A percentile compares a stretch with the other conserved stretches of the same genome.
Conservation (phyloP, 2,113 vertebrate genomes). For the Pagrus major region DNA sequence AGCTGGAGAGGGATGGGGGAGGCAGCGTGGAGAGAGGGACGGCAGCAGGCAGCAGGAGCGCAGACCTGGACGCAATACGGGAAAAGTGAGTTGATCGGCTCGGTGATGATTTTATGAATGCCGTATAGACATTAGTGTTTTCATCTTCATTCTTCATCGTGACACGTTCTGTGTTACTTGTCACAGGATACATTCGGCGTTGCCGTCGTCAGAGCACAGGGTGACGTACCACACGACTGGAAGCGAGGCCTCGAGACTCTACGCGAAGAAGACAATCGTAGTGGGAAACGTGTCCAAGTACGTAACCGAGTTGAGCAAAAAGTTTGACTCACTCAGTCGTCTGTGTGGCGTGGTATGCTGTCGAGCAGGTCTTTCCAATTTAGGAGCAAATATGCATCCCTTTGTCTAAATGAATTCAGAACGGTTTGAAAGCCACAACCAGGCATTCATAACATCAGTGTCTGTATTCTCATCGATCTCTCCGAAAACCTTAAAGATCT, state of each 20-base stretch:
- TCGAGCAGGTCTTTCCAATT: not conserved
- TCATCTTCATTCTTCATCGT: not conserved
- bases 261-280: conserved; percentile 98
- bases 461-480: not conserved
- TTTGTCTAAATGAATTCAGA: not conserved
- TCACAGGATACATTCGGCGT: conserved; percentile 89
- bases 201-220: conserved; percentile 85
- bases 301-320: conserved; percentile 2
- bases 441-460: not conserved
- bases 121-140: not conserved
- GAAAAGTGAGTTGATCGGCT: conserved; percentile 81
- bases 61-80: conserved; percentile 87
- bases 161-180: conserved; percentile 40
- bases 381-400: not conserved
- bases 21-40: conserved; percentile 83
- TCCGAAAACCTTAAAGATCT: not conserved
- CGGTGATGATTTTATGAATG: not conserved
- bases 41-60: conserved; percentile 82
- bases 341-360: not conserved
- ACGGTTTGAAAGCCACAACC: not conserved
- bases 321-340: not conserved
- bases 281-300: conserved; percentile 99
- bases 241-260: conserved; percentile 93
- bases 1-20: conserved; percentile 83
- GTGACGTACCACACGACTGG: conserved; percentile 86